Conservation (phyloP, 2,113 vertebrate genomes). For the Axis porcinus region DNA sequence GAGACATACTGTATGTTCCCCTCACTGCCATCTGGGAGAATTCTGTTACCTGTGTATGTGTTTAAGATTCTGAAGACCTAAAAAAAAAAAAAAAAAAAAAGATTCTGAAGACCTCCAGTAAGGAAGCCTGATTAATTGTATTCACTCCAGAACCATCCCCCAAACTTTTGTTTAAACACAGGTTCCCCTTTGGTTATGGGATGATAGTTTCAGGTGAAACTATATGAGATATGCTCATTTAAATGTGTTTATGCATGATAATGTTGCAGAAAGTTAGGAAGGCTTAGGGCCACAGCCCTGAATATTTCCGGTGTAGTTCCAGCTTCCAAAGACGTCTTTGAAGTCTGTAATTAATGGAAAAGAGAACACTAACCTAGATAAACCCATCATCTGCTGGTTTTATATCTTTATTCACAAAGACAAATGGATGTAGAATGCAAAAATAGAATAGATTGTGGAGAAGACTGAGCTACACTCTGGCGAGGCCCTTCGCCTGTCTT, state of each 20-base stretch:
- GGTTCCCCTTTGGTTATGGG: not conserved
- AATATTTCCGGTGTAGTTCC: not conserved
- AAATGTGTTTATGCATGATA: not conserved
- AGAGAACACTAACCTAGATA: not conserved
- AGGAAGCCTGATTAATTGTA: not conserved
- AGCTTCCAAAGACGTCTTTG: not conserved
- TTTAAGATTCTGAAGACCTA: not conserved
- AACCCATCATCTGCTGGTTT: not conserved
- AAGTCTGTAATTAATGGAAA: not conserved
- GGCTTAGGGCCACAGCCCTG: not conserved
- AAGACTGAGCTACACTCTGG: not conserved
- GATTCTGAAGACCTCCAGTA: not conserved
- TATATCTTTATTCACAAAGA: not conserved
- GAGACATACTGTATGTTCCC: not conserved
- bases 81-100: too few species aligned
- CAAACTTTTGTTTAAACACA: not conserved
- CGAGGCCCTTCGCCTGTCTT: not conserved
- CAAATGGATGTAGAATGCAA: not conserved
- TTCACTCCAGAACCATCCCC: not conserved
- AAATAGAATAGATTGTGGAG: not conserved
- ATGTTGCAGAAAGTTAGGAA: not conserved
- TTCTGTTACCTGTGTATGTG: not conserved
- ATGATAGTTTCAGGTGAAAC: not conserved
- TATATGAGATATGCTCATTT: not conserved
- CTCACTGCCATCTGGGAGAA: not conserved